phyloP scores from a whole-genome alignment of 1,140 invertebrate genomes.

The Grapholita molesta region DNA sequence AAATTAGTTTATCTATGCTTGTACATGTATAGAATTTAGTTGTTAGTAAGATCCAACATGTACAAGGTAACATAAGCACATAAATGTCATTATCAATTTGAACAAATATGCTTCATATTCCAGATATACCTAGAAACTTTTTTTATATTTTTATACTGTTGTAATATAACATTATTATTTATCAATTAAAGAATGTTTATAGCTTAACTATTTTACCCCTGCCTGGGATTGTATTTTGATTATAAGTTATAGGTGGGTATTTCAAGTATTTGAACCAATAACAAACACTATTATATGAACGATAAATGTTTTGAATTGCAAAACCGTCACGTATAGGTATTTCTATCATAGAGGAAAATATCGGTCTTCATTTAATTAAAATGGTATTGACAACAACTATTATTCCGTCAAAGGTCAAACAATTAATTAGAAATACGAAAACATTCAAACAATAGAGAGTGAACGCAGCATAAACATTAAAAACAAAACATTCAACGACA shows the following conservation, averaged over 20 bases:
- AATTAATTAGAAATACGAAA: conserved; percentile 16
- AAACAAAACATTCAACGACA: conserved; percentile 27
- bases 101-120: too few relatives aligned
- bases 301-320: background rate
- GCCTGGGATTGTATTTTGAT: too few relatives aligned
- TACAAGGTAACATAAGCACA: too few relatives aligned
- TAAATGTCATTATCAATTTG: too few relatives aligned
- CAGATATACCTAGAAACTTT: too few relatives aligned
- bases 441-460: conserved; percentile 11
- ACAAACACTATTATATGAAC: background rate
- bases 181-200: too few relatives aligned
- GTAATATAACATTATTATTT: too few relatives aligned
- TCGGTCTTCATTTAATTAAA: background rate
- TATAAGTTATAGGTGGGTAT: background rate
- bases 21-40: too few relatives aligned
- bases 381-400: background rate
- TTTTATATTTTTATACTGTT: too few relatives aligned
- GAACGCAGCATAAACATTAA: conserved; percentile 8
- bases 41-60: too few relatives aligned
- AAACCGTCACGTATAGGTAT: background rate
- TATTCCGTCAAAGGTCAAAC: background rate
- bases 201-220: too few relatives aligned
- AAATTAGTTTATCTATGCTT: too few relatives aligned
- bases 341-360: background rate
- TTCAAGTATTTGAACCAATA: background rate